A percentile compares a stretch with the other conserved stretches of the same genome.
phyloP scores from a whole-genome alignment of 2,888 invertebrate species.

The Megaustenia siamemsis region DNA sequence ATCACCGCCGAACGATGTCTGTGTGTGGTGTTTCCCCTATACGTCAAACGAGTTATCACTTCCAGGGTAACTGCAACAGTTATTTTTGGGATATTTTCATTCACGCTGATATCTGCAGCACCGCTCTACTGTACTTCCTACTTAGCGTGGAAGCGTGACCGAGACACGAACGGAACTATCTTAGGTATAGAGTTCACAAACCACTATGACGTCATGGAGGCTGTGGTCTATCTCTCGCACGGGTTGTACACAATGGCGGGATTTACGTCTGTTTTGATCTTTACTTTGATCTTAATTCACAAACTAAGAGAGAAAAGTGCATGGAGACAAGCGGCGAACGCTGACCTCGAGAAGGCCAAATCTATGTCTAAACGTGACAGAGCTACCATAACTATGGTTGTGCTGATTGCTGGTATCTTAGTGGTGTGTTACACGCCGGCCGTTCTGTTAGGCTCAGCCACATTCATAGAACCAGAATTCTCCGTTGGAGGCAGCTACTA shows the following conservation, averaged over 20 bases:
- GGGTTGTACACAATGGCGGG: neutral
- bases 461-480: conserved; percentile 4
- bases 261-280: neutral
- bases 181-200: neutral
- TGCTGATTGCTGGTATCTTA: neutral
- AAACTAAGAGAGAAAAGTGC: conserved; percentile 3
- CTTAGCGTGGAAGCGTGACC: neutral
- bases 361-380: neutral
- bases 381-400: conserved; percentile 1
- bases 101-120: neutral
- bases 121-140: conserved; percentile 18
- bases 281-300: neutral
- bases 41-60: conserved; percentile 17
- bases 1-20: conserved; percentile 13
- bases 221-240: neutral
- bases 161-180: neutral
- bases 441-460: neutral
- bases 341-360: neutral
- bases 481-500: neutral
- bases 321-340: neutral
- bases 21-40: conserved; percentile 6
- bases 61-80: neutral
- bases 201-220: neutral
- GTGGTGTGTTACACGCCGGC: conserved; percentile 7
- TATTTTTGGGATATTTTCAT: neutral